Base-by-base conservation (phyloP, 2,888 invertebrate species). In the Noctua pronuba region DNA sequence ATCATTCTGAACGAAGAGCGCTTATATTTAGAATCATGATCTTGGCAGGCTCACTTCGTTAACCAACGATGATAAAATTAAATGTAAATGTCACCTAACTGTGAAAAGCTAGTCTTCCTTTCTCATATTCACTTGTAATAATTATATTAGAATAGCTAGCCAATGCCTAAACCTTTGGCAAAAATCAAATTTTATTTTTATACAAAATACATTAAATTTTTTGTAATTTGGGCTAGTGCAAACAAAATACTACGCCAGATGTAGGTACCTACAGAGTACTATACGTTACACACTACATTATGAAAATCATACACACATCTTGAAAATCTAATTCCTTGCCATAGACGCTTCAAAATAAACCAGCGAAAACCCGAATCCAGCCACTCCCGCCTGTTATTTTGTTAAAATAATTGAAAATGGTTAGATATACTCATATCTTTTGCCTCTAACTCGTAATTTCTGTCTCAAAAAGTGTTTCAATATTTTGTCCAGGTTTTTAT, bases 391-490 rank as follows among this genome's bases (percentile, higher is more conserved):
- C 35, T 35, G 4, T 35, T 4, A 35, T 31, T 58, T 35, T 18
- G 65, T 41, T 46, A 38, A 24, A 76, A 24, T 46, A 35, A 77
- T 38, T 31, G 58, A 5, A 68, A 46, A 7, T 38, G 10, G 65
- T 35, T 11, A 38, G 16, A 13, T 18, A 16, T 65, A 44, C 16
- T 21, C 31, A 28, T 31, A 24, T n/a, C 5, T 44, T 18, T 18
- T 13, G 44, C 28, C 38, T 31, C 31, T n/a, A n/a, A n/a, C n/a
- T n/a, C n/a, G n/a, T n/a, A n/a, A n/a, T n/a, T n/a, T n/a, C n/a
- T n/a, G n/a, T n/a, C n/a, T n/a, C n/a, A n/a, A n/a, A 38, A 41
- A 24, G 21, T 46, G 46, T 41, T 65, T 65, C n/a, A 79, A 49
- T n/a, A 5, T 55, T 60, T 67, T 67, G 52, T 55, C 46, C 21